Percentiles rank a stretch among this genome's conserved stretches.
Conservation (phyloP, 2,888 invertebrate genomes). For the Ernsta delagoae region DNA sequence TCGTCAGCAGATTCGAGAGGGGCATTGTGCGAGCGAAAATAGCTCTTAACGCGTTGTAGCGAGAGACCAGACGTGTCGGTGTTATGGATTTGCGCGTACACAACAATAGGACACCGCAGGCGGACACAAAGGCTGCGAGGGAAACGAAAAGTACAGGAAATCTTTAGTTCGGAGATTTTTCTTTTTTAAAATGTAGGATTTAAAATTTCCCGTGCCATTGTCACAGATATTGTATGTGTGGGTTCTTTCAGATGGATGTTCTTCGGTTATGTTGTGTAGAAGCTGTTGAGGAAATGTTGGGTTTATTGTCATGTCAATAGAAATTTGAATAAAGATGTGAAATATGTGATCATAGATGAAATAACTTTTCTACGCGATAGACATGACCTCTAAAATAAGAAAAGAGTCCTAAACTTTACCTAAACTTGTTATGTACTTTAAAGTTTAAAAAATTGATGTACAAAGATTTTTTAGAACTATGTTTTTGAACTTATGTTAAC, state of each 20-base stretch:
- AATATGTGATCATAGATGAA: no score
- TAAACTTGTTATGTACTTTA: no score
- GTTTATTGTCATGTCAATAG: not conserved
- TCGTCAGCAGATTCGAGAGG: slow-evolving; percentile 11
- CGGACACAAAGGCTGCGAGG: slow-evolving; percentile 33
- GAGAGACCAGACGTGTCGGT: slow-evolving; percentile 12
- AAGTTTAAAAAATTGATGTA: no score
- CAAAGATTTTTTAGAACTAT: no score
- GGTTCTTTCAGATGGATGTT: not conserved
- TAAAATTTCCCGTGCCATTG: not conserved
- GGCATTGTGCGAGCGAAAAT: slow-evolving; percentile 21
- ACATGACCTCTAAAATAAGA: no score
- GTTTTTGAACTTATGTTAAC: no score
- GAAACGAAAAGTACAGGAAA: slow-evolving; percentile 32
- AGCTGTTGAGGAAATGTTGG: not conserved
- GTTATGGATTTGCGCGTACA: slow-evolving; percentile 30
- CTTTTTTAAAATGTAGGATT: slow-evolving; percentile 12
- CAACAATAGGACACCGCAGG: slow-evolving; percentile 30
- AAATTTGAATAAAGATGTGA: no score
- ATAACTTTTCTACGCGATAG: no score
- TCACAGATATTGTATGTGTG: not conserved
- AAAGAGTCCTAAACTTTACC: no score
- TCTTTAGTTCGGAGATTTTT: slow-evolving; percentile 20
- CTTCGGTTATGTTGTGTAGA: not conserved
- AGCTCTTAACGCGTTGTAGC: slow-evolving; percentile 21